Conservation (phyloP, 2,888 invertebrate species). For the Nematopogon swammerdamellus region DNA sequence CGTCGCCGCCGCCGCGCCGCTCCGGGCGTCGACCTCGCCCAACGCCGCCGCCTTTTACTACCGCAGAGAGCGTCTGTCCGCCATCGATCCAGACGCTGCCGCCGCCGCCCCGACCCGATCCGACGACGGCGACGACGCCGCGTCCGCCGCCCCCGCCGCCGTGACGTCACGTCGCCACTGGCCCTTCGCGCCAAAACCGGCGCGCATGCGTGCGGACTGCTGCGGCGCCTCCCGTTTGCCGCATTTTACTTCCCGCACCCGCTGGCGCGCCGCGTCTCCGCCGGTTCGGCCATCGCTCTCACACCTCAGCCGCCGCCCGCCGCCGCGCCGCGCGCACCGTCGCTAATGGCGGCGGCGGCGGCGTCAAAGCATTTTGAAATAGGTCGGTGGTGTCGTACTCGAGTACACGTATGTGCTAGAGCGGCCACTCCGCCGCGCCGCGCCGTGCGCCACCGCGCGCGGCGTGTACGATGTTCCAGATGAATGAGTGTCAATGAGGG, state of each 20-base stretch:
- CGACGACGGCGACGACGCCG: conserved; percentile 10
- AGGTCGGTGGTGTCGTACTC: no score
- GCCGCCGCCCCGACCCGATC: conserved; percentile 22
- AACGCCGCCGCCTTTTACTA: conserved; percentile 46
- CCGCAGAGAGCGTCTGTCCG: conserved; percentile 48
- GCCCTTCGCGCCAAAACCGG: conserved; percentile 56
- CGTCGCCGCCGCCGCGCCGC: neutral
- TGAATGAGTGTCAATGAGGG: no score
- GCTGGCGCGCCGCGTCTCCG: conserved; percentile 4
- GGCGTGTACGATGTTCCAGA: no score
- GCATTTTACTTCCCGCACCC: conserved; percentile 5
- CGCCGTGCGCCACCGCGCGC: no score
- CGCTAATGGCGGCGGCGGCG: conserved; percentile 2
- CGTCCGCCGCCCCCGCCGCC: conserved; percentile 19
- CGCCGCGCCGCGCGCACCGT: no score
- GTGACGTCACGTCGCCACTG: conserved; percentile 46
- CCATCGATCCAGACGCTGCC: conserved; percentile 52
- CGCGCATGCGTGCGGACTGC: conserved; percentile 49
- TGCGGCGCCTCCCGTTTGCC: conserved; percentile 15
- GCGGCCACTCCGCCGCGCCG: no score
- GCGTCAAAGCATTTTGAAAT: no score
- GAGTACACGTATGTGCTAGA: no score
- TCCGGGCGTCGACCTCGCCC: conserved; percentile 13
- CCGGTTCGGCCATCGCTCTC: conserved; percentile 7
- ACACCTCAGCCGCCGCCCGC: no score